Evolutionary conservation across 2,113 vertebrate genomes (phyloP).

Genomic region (Podocnemis expansa): DNA sequence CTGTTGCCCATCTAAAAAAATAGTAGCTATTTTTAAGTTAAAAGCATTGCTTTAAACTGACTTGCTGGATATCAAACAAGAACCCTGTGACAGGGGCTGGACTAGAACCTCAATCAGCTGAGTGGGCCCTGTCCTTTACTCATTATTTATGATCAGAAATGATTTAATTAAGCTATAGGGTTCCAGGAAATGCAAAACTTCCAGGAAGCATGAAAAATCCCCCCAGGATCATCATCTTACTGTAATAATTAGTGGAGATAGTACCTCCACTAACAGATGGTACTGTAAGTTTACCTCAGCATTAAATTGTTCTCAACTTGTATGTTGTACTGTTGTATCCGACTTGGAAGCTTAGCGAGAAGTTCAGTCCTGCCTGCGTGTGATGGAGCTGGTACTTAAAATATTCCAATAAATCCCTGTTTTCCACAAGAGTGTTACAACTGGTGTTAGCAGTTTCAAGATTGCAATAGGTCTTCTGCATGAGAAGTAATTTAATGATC

Average conservation of each 20-base stretch:
- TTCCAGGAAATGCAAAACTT: not conserved
- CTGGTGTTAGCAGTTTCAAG: not conserved
- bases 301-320: no score
- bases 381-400: no score
- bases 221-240: not conserved
- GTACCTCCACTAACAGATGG: no score
- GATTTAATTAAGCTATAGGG: not conserved
- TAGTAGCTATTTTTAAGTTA: not conserved
- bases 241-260: no score
- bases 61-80: no score
- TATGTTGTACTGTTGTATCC: no score
- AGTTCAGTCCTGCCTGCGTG: no score
- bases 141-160: not conserved
- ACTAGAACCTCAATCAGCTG: not conserved
- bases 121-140: not conserved
- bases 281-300: no score
- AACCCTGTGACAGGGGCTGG: not conserved
- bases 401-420: not conserved
- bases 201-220: not conserved
- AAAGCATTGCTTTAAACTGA: not conserved
- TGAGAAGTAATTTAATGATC: not conserved
- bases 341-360: no score
- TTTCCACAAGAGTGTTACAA: not conserved
- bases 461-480: not conserved
- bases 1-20: no score